phyloP scores from a whole-genome alignment of 2,797 vertebrate genomes.

The Rhinoraja longicauda region DNA sequence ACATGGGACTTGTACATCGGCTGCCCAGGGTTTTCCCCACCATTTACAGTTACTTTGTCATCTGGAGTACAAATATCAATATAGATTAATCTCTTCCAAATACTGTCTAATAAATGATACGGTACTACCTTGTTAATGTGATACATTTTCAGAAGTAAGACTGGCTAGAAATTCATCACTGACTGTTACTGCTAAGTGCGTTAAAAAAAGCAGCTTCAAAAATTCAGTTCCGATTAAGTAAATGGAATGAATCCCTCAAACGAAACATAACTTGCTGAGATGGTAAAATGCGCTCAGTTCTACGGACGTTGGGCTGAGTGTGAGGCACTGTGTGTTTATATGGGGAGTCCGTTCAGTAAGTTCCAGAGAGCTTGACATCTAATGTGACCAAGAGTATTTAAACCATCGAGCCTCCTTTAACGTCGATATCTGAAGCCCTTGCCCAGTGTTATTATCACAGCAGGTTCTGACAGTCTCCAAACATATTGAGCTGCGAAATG shows the following conservation, averaged over 20 bases:
- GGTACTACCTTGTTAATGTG: conserved; percentile 12
- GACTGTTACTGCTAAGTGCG: too few species aligned
- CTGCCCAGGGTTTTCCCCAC: not conserved
- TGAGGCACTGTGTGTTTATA: not conserved
- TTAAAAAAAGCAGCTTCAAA: too few species aligned
- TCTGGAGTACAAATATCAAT: conserved; percentile 6
- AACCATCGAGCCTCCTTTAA: not conserved
- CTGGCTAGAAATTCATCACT: too few species aligned
- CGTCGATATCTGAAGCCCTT: not conserved
- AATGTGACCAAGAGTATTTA: not conserved
- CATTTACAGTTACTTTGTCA: conserved; percentile 13
- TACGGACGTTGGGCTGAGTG: too few species aligned
- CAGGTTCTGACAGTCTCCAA: not conserved
- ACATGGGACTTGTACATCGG: conserved; percentile 5
- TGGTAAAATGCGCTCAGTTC: too few species aligned
- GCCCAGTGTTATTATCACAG: not conserved
- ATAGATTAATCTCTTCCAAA: conserved; percentile 30
- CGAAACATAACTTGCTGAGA: too few species aligned
- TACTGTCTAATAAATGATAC: not conserved
- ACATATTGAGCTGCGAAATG: not conserved
- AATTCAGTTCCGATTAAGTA: too few species aligned
- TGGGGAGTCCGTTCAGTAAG: not conserved
- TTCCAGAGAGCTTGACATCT: not conserved
- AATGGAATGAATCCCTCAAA: too few species aligned
- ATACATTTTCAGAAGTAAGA: not conserved